A percentile compares a stretch with the other conserved stretches of the same genome.
Conservation (phyloP, 2,797 vertebrate genomes). For the Labroides dimidiatus region DNA sequence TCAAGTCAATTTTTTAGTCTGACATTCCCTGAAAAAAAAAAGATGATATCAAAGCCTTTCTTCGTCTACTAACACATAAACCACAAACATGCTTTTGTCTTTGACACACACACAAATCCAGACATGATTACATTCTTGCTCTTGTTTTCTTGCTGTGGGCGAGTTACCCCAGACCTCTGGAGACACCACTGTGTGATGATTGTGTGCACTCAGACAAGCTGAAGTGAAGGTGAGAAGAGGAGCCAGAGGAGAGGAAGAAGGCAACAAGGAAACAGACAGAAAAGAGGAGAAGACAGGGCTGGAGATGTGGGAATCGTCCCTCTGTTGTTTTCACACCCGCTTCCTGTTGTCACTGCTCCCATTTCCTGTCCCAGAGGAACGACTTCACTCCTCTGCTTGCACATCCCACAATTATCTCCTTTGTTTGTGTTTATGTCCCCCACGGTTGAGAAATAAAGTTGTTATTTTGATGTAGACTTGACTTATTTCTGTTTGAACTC, state of each 20-base stretch:
- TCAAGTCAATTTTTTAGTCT: neutral
- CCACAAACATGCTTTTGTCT: slow-evolving; percentile 1
- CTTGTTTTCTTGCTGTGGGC: slow-evolving; percentile 28
- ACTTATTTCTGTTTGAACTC: slow-evolving; percentile 14
- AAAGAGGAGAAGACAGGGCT: slow-evolving; percentile 29
- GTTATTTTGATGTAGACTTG: slow-evolving; percentile 19
- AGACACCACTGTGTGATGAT: slow-evolving; percentile 29
- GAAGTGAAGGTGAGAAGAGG: slow-evolving; percentile 48
- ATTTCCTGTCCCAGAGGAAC: slow-evolving; percentile 72
- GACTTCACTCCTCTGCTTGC: slow-evolving; percentile 27
- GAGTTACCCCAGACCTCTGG: slow-evolving; percentile 23
- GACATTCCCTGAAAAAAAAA: neutral
- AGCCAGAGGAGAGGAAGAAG: slow-evolving; percentile 36
- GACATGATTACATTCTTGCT: slow-evolving; percentile 7
- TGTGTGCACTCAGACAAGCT: slow-evolving; percentile 26
- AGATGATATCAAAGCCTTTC: neutral
- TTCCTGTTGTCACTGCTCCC: slow-evolving; percentile 71
- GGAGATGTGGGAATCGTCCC: slow-evolving; percentile 59
- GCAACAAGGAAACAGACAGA: slow-evolving; percentile 21
- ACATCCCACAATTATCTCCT: slow-evolving; percentile 40
- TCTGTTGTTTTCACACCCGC: slow-evolving; percentile 61
- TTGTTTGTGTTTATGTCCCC: slow-evolving; percentile 30
- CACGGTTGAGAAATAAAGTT: slow-evolving; percentile 6
- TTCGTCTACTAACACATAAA: slow-evolving; percentile 1
- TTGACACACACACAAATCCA: neutral